Percentiles rank a stretch among this genome's conserved stretches.
Conservation (phyloP, 2,888 invertebrate species). For the Sinhomidia bicolor region DNA sequence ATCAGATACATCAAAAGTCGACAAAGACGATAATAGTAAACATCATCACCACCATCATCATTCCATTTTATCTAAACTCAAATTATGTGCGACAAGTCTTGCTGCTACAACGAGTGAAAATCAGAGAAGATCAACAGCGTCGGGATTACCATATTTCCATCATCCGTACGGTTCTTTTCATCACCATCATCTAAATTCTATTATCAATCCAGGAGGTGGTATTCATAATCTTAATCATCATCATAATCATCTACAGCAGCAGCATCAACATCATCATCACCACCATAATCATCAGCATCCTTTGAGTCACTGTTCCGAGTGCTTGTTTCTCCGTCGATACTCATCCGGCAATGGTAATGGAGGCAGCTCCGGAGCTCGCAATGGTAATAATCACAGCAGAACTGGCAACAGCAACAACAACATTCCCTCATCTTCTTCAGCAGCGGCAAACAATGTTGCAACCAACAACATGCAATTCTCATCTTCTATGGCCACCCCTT, state of each 20-base stretch:
- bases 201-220: constrained; percentile 59
- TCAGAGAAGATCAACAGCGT: constrained; percentile 29
- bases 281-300: constrained; percentile 64
- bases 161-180: constrained; percentile 56
- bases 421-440: constrained; percentile 57
- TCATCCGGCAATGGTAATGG: constrained; percentile 45
- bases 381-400: constrained; percentile 28
- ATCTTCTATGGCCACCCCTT: constrained; percentile 71
- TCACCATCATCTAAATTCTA: constrained; percentile 60
- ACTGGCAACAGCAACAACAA: constrained; percentile 44
- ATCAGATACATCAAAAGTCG: constrained; percentile 10
- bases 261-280: constrained; percentile 18
- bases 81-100: constrained; percentile 48
- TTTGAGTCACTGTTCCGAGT: constrained; percentile 77
- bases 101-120: constrained; percentile 47
- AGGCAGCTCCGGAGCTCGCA: constrained; percentile 45
- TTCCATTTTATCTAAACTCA: constrained; percentile 62
- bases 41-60: constrained; percentile 55
- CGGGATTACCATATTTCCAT: constrained; percentile 63
- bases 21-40: constrained; percentile 52
- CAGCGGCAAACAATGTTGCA: constrained; percentile 60
- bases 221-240: constrained; percentile 62
- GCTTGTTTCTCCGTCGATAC: constrained; percentile 77
- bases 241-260: not conserved
- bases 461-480: constrained; percentile 73